A percentile compares a stretch with the other conserved stretches of the same genome.
phyloP scores from a whole-genome alignment of 2,888 invertebrate genomes.

The Amorpha juglandis region DNA sequence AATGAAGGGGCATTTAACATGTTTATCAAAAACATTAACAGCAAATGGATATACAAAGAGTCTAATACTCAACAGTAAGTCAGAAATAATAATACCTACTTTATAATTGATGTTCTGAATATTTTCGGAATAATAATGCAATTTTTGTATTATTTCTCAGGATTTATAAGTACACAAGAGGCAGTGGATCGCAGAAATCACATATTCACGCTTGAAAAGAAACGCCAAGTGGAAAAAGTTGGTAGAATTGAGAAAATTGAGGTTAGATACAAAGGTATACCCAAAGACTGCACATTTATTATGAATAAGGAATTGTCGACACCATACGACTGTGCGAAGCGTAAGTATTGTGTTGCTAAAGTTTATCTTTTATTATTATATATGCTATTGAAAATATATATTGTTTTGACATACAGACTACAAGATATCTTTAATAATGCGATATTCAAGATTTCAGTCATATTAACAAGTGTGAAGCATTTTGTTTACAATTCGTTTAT shows the following conservation, averaged over 20 bases:
- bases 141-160: slow-evolving; percentile 50
- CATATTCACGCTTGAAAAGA: slow-evolving; percentile 91
- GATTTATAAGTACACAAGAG: slow-evolving; percentile 78
- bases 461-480: no score
- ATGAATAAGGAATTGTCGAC: slow-evolving; percentile 98
- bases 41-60: slow-evolving; percentile 48
- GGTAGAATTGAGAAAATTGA: slow-evolving; percentile 96
- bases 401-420: no score
- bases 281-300: slow-evolving; percentile 88
- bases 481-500: no score
- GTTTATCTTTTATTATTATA: no score
- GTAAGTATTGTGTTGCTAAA: slow-evolving; percentile 76
- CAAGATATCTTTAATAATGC: no score
- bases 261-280: slow-evolving; percentile 90
- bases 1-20: slow-evolving; percentile 63
- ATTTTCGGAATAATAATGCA: not conserved
- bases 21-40: slow-evolving; percentile 52
- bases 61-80: slow-evolving; percentile 52
- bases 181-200: slow-evolving; percentile 85
- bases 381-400: no score
- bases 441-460: no score
- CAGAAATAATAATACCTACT: not conserved
- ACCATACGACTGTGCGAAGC: slow-evolving; percentile 95
- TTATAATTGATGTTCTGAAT: not conserved
- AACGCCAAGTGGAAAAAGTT: slow-evolving; percentile 88